These are phyloP conservation scores for Diaprepes abbreviatus DNA, from an alignment of 2,888 invertebrate genomes.

Conservation along the genomic window DNA sequence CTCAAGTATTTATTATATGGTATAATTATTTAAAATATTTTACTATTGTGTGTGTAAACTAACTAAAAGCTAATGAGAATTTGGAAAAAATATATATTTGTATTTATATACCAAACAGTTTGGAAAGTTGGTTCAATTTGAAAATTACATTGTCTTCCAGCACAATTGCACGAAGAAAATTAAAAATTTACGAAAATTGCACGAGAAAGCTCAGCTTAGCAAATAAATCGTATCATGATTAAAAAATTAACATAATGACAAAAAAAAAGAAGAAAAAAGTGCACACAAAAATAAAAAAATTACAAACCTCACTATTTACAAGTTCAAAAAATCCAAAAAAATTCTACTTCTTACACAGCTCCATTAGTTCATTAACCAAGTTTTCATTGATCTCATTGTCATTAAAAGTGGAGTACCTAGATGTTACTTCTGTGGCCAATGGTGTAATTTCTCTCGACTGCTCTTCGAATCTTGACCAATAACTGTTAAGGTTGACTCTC, in stretches of 20 bases:
- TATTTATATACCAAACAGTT: too few relatives aligned
- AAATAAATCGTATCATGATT: constrained; percentile 29
- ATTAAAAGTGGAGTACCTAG: constrained; percentile 47
- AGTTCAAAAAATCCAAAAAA: constrained; percentile 13
- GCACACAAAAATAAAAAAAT: constrained; percentile 15
- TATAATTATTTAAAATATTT: too few relatives aligned
- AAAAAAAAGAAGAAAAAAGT: constrained; percentile 1
- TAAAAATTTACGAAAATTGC: constrained; percentile 32
- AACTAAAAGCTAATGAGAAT: too few relatives aligned
- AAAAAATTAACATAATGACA: constrained; percentile 23
- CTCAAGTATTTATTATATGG: too few relatives aligned
- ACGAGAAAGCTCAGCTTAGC: constrained; percentile 47
- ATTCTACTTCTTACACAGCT: constrained; percentile 67
- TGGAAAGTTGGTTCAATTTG: too few relatives aligned
- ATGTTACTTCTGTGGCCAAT: constrained; percentile 68
- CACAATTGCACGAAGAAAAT: background rate
- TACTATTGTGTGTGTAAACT: too few relatives aligned
- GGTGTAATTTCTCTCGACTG: constrained; percentile 60
- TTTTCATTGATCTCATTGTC: constrained; percentile 72
- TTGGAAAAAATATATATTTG: too few relatives aligned
- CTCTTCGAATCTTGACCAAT: constrained; percentile 75
- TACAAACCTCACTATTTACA: constrained; percentile 28
- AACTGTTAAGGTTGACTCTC: constrained; percentile 76
- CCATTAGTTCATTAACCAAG: constrained; percentile 72
- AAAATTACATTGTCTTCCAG: background rate